These are phyloP conservation scores for Lasiurus cinereus DNA, from an alignment of 2,113 vertebrate genomes.

Conservation along the genomic window DNA sequence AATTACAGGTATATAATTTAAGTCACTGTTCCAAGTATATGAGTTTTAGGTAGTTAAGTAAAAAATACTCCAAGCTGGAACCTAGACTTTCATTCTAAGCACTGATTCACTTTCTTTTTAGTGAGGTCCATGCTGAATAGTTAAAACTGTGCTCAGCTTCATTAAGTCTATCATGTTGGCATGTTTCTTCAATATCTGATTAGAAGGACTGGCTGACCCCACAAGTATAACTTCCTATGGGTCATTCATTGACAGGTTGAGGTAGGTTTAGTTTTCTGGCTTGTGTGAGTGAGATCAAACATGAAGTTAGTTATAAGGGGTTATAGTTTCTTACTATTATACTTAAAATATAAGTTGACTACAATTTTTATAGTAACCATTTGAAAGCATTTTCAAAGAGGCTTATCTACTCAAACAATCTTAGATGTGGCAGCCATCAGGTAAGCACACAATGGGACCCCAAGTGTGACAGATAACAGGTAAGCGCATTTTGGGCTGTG, in stretches of 20 bases:
- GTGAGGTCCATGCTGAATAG: background rate
- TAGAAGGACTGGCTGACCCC: background rate
- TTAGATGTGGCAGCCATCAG: background rate
- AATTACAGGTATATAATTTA: background rate
- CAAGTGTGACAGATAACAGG: background rate
- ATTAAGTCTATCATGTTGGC: background rate
- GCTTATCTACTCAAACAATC: slow-evolving; percentile 5
- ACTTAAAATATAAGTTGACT: slow-evolving; percentile 68
- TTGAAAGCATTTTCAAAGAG: slow-evolving; percentile 62
- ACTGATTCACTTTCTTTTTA: background rate
- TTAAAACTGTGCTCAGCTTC: background rate
- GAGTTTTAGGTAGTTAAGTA: background rate
- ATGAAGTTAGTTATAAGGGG: slow-evolving; percentile 67
- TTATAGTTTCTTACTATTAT: slow-evolving; percentile 71
- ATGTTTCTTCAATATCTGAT: background rate
- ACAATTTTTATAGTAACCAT: slow-evolving; percentile 43
- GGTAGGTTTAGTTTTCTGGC: slow-evolving; percentile 60
- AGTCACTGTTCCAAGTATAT: background rate
- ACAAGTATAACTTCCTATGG: background rate
- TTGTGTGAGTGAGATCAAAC: slow-evolving; percentile 57
- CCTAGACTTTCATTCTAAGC: background rate
- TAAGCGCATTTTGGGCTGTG: background rate
- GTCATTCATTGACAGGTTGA: background rate
- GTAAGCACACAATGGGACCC: background rate
- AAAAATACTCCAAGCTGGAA: background rate